A percentile compares a stretch with the other conserved stretches of the same genome.
phyloP scores from a whole-genome alignment of 1,140 invertebrate species.

The Lineus longissimus region DNA sequence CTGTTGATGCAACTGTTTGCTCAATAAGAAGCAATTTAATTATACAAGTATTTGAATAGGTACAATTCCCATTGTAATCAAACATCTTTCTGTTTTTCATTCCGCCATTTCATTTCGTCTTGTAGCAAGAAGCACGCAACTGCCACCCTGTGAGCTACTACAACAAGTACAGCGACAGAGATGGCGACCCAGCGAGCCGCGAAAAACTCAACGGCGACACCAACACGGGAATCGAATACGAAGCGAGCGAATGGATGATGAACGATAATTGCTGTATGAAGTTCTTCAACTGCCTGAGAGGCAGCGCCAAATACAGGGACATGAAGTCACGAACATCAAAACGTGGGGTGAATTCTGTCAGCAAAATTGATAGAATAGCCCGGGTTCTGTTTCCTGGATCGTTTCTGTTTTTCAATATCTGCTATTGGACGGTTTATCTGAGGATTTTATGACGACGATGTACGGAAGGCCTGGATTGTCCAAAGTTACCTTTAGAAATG shows the following conservation, averaged over 20 bases:
- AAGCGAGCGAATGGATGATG: background rate
- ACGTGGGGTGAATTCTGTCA: conserved; percentile 13
- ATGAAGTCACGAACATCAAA: background rate
- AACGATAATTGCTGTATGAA: background rate
- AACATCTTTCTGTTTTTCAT: no score
- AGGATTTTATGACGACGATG: conserved; percentile 1
- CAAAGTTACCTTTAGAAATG: no score
- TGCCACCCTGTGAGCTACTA: background rate
- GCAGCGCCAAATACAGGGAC: conserved; percentile 11
- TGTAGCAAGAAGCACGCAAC: no score
- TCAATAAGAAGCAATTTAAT: no score
- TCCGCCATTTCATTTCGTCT: no score
- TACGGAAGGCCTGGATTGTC: no score
- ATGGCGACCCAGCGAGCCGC: background rate
- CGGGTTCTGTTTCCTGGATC: conserved; percentile 80
- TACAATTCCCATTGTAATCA: no score
- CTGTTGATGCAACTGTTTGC: no score
- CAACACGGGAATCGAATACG: background rate
- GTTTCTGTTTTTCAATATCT: conserved; percentile 76
- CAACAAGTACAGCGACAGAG: background rate
- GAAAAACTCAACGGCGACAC: conserved; percentile 6
- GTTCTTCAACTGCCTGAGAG: conserved; percentile 9
- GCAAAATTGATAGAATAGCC: conserved; percentile 69
- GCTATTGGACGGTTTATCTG: conserved; percentile 78
- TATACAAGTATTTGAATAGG: no score